phyloP scores from a whole-genome alignment of 2,113 vertebrate species.

The Oncorhynchus keta region DNA sequence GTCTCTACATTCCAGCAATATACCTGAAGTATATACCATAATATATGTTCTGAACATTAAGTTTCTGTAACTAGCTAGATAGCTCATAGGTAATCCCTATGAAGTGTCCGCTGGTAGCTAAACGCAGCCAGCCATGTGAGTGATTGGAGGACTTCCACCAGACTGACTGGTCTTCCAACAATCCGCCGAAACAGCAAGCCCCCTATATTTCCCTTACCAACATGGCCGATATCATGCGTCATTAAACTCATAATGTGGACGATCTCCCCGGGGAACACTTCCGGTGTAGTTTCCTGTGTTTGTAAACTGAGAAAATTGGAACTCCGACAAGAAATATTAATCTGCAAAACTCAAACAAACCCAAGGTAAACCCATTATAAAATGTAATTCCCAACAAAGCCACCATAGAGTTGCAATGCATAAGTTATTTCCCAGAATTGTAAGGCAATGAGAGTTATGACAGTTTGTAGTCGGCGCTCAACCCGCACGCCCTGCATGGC shows the following conservation, averaged over 20 bases:
- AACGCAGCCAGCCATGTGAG: not conserved
- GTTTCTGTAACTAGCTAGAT: too few relatives aligned
- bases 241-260: constrained; percentile 46
- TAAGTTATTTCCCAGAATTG: not conserved
- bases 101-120: too few relatives aligned
- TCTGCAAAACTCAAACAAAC: constrained; percentile 34
- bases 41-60: not conserved
- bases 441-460: constrained; percentile 9
- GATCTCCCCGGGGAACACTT: constrained; percentile 65
- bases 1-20: too few relatives aligned
- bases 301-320: constrained; percentile 80
- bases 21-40: not conserved
- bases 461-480: constrained; percentile 53
- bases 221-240: constrained; percentile 45
- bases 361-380: constrained; percentile 52
- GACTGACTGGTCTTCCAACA: too few relatives aligned
- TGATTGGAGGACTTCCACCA: too few relatives aligned
- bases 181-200: too few relatives aligned
- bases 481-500: constrained; percentile 60
- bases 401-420: not conserved
- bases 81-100: too few relatives aligned
- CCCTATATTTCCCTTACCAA: constrained; percentile 31
- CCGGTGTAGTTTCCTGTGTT: constrained; percentile 83
- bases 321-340: constrained; percentile 68
- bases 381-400: not conserved